These are phyloP conservation scores for Periophthalmus magnuspinnatus DNA, from an alignment of 2,797 vertebrate genomes.

Conservation along the genomic window DNA sequence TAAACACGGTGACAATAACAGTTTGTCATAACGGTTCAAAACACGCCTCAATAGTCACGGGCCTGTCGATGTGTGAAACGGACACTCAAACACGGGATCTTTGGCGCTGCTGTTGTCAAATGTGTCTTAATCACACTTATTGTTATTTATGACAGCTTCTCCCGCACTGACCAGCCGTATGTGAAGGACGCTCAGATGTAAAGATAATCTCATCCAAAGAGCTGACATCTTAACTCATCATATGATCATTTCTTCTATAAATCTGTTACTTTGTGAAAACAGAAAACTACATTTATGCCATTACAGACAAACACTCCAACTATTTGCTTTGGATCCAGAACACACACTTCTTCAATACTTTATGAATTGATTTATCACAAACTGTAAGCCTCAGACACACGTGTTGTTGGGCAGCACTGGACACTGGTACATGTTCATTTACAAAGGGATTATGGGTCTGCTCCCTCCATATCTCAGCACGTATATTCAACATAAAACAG, in stretches of 20 bases:
- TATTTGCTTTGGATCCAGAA: no score
- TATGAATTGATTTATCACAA: no score
- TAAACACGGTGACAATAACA: constrained; percentile 12
- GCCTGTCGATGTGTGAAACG: constrained; percentile 20
- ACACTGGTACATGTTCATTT: no score
- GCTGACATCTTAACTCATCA: background rate
- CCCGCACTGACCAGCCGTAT: background rate
- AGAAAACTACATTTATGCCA: background rate
- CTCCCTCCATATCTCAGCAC: no score
- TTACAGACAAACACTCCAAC: no score
- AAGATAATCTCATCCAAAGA: constrained; percentile 4
- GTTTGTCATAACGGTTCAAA: constrained; percentile 17
- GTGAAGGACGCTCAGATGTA: constrained; percentile 3
- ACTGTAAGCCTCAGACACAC: no score
- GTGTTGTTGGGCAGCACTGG: no score
- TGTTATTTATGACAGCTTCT: constrained; percentile 23
- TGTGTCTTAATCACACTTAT: constrained; percentile 12
- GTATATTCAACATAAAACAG: no score
- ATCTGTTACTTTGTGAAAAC: background rate
- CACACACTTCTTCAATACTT: no score
- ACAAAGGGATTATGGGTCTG: no score
- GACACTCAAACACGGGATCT: constrained; percentile 15
- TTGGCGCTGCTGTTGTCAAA: constrained; percentile 14
- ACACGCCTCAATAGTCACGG: constrained; percentile 24
- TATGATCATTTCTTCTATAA: background rate